A percentile compares a stretch with the other conserved stretches of the same genome.
These are phyloP conservation scores for Sarotherodon lohbergeri DNA, from an alignment of 2,113 vertebrate species.

Conservation along the genomic window DNA sequence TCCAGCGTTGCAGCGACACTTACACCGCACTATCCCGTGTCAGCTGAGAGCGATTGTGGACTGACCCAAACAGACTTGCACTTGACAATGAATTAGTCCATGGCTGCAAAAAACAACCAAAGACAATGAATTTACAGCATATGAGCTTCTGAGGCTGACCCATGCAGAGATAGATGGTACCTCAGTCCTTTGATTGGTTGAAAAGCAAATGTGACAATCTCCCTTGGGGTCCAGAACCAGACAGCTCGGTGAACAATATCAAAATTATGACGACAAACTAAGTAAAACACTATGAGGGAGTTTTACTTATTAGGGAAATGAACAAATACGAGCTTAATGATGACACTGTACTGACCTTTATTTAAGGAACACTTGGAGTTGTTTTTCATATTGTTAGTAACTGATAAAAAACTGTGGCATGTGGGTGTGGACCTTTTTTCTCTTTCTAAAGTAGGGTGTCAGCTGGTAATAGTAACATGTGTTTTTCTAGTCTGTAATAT, in stretches of 20 bases:
- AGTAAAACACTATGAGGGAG: background rate
- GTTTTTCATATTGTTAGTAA: background rate
- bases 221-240: background rate
- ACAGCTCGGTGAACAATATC: background rate
- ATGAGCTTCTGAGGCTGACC: background rate
- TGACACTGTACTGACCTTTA: fast-evolving
- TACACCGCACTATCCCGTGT: background rate
- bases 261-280: background rate
- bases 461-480: background rate
- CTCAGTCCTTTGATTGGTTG: background rate
- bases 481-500: background rate
- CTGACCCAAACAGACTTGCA: background rate
- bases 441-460: background rate
- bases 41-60: background rate
- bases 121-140: background rate
- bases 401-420: background rate
- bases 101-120: background rate
- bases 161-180: background rate
- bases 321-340: background rate
- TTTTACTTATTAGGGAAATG: background rate
- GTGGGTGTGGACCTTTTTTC: background rate
- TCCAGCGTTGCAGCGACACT: background rate
- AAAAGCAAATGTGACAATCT: background rate
- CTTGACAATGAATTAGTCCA: background rate
- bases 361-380: background rate